A percentile compares a stretch with the other conserved stretches of the same genome.
phyloP scores from a whole-genome alignment of 2,888 invertebrate genomes.

The Agrochola lychnidis region DNA sequence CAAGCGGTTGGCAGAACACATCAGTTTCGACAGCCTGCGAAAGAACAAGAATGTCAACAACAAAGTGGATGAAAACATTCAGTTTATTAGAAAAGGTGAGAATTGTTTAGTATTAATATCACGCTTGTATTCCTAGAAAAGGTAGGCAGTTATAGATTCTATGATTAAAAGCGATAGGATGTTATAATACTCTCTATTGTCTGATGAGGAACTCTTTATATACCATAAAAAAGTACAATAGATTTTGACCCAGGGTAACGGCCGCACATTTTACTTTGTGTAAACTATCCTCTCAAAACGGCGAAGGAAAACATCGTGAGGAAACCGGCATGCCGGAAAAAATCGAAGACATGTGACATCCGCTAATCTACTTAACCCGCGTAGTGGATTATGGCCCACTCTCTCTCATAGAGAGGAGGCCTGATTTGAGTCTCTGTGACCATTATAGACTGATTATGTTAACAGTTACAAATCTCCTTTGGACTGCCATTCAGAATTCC shows the following conservation, averaged over 20 bases:
- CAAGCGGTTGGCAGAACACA: slow-evolving; percentile 85
- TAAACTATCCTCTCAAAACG: no score
- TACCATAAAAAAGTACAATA: background rate
- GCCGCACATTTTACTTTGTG: no score
- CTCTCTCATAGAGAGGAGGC: no score
- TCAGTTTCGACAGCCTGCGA: slow-evolving; percentile 91
- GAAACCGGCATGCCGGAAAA: no score
- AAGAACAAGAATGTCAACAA: slow-evolving; percentile 91
- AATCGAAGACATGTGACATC: no score
- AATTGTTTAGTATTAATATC: background rate
- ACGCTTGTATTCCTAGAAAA: background rate
- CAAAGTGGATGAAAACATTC: slow-evolving; percentile 75
- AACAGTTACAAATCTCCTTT: background rate
- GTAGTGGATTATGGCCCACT: no score
- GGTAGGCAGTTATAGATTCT: background rate
- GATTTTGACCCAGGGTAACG: background rate
- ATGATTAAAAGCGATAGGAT: background rate
- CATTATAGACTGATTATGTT: background rate
- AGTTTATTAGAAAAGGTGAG: slow-evolving; percentile 86
- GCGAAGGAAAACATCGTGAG: no score
- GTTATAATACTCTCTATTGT: no score
- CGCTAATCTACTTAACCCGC: no score
- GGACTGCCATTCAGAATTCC: background rate
- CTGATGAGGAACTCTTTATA: background rate
- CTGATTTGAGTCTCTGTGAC: no score